Evolutionary conservation across 1,140 invertebrate genomes (phyloP), one percentile per base, ranked within the genome.

Genomic region (Pogonomyrmex barbatus): DNA sequence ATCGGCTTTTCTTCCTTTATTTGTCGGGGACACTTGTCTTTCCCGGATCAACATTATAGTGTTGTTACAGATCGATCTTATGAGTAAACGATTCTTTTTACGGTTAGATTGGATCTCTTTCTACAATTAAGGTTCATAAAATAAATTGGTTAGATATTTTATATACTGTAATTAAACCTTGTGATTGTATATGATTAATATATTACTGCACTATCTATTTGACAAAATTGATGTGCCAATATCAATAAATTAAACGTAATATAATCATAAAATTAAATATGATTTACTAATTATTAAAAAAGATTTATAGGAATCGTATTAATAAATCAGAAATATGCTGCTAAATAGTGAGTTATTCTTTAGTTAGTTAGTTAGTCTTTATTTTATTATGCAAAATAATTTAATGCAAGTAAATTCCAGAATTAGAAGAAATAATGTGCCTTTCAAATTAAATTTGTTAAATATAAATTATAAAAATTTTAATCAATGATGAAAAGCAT

Each of bases 11-110:
- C 56, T 68, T 75, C 33, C 50, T 63, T 81, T 60, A 54, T 83
- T 63, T 83, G 47, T 12, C 42, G 56, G 65, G 65, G 67, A 89
- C 62, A 88, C 78, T 90, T 90, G 89, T 60, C 89, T 83, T 63
- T 65, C 45, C 68, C 30, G 4, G 52, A 67, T 39, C 54, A 47
- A 2, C 17, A 36, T 45, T 24, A 14, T 14, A 33, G 30, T 60
- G 30, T 73, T 60, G 54, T 58, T 73, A 47, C 79, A 39, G 36
- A 8, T 39, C 54, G n/a, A 33, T 47, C 54, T 60, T 47, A 47
- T 54, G 42, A 60, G 42, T 39, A 62, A 75, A 45, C 5, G 67
- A 75, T 60, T 60, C 56, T 81, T 47, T 42, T 36, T 24, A 12
- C 30, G 24, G 3, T 33, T 47, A 58, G 42, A 12, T 39, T 47